These are phyloP conservation scores for Coregonus clupeaformis DNA, from an alignment of 2,113 vertebrate genomes.

Conservation along the genomic window DNA sequence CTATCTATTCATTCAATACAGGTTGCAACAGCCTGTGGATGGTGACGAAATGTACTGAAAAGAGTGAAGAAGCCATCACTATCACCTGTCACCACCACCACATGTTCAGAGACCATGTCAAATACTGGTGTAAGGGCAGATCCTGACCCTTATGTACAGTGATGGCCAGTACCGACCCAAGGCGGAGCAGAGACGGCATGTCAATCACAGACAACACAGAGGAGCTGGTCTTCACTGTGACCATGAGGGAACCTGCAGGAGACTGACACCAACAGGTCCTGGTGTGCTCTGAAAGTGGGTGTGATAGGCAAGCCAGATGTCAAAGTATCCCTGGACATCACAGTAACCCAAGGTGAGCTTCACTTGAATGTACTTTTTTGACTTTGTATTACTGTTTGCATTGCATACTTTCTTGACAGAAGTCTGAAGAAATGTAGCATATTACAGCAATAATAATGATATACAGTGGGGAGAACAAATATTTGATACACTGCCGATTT, in stretches of 20 bases:
- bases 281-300: conserved; percentile 23
- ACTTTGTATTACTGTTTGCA: background rate
- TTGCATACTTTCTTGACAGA: no score
- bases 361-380: no score
- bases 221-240: conserved; percentile 33
- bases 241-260: conserved; percentile 19
- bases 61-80: conserved; percentile 20
- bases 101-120: background rate
- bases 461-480: no score
- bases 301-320: background rate
- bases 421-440: no score
- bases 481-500: no score
- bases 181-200: background rate
- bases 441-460: no score
- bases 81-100: conserved; percentile 39
- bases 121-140: conserved; percentile 41
- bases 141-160: conserved; percentile 7
- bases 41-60: conserved; percentile 20
- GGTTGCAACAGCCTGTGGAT: conserved; percentile 32
- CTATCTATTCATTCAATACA: background rate
- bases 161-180: conserved; percentile 6
- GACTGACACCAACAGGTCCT: conserved; percentile 32
- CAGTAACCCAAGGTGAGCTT: conserved; percentile 35
- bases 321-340: conserved; percentile 28
- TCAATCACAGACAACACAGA: conserved; percentile 18